Evolutionary conservation across 2,113 vertebrate species (phyloP), one percentile per base, ranked within the genome.

Genomic region (Herpailurus yagouaroundi): DNA sequence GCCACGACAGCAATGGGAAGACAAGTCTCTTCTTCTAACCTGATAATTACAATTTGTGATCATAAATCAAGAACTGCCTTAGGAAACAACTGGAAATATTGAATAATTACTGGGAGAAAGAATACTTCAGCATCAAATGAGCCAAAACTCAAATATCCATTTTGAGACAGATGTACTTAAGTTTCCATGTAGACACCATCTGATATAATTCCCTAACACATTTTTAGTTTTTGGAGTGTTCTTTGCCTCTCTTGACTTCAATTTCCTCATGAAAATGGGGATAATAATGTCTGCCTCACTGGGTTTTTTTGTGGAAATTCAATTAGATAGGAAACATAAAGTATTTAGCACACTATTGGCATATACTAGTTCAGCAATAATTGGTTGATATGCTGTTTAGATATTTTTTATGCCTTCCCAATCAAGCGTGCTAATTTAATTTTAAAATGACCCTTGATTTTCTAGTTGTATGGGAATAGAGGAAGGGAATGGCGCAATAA

Each of bases 11-110:
- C 69, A 64, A 55, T 5, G 2, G 66, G 23, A 73, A 74, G 92
- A 55, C 48, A 93, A 69, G 31, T 33, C 4, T 55, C 19, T 68
- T 84, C 64, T 48, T 80, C 14, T 68, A 41, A 57, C 73, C 27
- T 64, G 81, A 92, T 21, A 45, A 50, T 64, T 74, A 38, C 4
- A 80, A 57, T 48, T 55, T 73, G 64, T 63, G 74, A 64, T 55
- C 87, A 60, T 76, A 93, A 88, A 83, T 93, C 89, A 91, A 80
- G 66, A 89, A 55, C 60, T 77, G 66, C 31, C 60, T 90, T 63
- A 87, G 52, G 73, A 95, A 91, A n/a, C 33, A 74, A 45, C 27
- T 55, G 55, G 52, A 94, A 45, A 48, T 79, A 33, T 3, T 87
- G 76, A 87, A 16, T 45, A 93, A 89, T 45, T 87, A 79, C 36